Conservation (phyloP, 64 coral and sea anemone genomes). For the Porites australiensis region DNA sequence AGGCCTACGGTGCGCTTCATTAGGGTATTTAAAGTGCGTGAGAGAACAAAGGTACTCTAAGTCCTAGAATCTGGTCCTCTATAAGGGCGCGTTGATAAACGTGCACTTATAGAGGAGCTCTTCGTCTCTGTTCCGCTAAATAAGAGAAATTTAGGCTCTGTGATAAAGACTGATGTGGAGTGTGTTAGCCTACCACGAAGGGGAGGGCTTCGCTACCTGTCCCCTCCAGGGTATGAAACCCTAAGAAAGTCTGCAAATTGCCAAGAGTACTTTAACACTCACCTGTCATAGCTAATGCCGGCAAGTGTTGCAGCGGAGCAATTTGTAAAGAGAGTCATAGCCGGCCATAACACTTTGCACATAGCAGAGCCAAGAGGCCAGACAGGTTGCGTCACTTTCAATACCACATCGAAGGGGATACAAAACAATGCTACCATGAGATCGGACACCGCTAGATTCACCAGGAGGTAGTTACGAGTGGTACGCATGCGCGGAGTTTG, state of each 20-base stretch:
- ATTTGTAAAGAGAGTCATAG: slow-evolving; percentile 72
- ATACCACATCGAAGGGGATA: slow-evolving; percentile 65
- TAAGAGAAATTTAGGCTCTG: no score
- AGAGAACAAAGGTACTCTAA: no score
- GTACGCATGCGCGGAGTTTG: slow-evolving; percentile 72
- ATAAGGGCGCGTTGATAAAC: no score
- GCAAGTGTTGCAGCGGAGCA: slow-evolving; percentile 74
- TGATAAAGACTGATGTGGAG: no score
- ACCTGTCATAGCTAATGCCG: slow-evolving; percentile 72
- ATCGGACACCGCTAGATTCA: slow-evolving; percentile 67
- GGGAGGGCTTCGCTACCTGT: no score
- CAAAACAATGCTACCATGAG: slow-evolving; percentile 71
- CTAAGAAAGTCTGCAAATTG: not conserved
- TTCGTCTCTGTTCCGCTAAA: no score
- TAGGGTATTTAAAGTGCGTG: no score
- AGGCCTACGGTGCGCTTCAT: no score
- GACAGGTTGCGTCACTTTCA: slow-evolving; percentile 16
- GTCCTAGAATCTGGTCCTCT: no score
- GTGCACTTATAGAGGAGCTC: no score
- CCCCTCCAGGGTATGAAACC: no score
- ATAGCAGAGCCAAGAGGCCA: slow-evolving; percentile 54
- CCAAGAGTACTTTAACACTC: not conserved
- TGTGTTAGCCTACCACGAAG: no score
- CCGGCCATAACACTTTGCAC: slow-evolving; percentile 72
- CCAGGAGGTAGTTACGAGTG: slow-evolving; percentile 59